Evolutionary conservation across 2,888 invertebrate genomes (phyloP), one percentile per base, ranked within the genome.

Genomic region (Macrophya annulata): DNA sequence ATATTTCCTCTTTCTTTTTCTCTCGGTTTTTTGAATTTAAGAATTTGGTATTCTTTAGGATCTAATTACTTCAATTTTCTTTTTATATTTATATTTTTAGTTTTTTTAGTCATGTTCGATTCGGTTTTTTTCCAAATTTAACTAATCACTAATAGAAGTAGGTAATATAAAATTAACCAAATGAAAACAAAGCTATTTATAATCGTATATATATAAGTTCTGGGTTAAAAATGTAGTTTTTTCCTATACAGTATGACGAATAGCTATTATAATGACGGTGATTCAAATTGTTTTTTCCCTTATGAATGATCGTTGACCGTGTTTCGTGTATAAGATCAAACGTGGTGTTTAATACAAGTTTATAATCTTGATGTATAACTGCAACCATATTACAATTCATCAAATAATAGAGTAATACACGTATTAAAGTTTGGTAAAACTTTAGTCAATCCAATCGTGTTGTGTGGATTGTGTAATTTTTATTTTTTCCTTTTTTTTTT

Each of bases 351-450:
- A 31, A 31, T 31, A 31, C 31, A 31, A 1, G 31, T 31, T 31
- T 31, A 31, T 31, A 31, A 31, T 62, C 25, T 25, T 10, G 62
- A 21, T 62, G 12, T 62, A 37, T 68, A 37, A 1, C 31, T 68
- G 43, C 21, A 43, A 15, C 15, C 51, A 21, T 76, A 76, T 6
- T 51, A 48, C 17, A n/a, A 51, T 51, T 8, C n/a, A 31, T 8
- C 9, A 8, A 48, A n/a, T 77, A 76, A 76, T 21, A 10, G 17
- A 37, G 25, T 25, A 37, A 6, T 48, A 74, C 25, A 21, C 48
- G 15, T 43, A 25, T 76, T 5, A 43, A 31, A 48, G 45, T 76
- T 76, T 76, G 76, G 45, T 76, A 76, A 76, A 25, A 48, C 76
- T 76, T 45, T 48, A 51, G 76, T 76, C 12, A 76, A 76, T 31